A percentile compares a stretch with the other conserved stretches of the same genome.
These are phyloP conservation scores for Pogonognathellus flavescens DNA, from an alignment of 1,140 invertebrate genomes.

Conservation along the genomic window DNA sequence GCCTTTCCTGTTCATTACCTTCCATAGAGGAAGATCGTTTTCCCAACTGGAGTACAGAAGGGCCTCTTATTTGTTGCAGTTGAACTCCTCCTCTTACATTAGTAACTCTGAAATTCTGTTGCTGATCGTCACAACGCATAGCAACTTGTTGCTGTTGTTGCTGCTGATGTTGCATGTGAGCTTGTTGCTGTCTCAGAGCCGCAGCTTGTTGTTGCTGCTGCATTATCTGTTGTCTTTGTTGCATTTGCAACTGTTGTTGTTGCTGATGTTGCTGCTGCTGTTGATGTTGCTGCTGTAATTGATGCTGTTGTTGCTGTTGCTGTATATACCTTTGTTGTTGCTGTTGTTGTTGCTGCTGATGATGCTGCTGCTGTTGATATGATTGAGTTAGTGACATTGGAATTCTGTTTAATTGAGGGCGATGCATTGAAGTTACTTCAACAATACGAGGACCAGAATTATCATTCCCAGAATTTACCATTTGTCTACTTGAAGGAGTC, in stretches of 20 bases:
- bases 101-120: neutral
- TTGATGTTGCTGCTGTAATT: constrained; percentile 53
- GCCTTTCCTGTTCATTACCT: neutral
- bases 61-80: neutral
- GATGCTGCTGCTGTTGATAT: constrained; percentile 51
- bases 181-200: constrained; percentile 18
- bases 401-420: neutral
- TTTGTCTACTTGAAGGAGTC: neutral
- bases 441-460: constrained; percentile 34
- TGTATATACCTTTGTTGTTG: constrained; percentile 42
- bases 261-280: constrained; percentile 49
- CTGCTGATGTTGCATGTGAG: neutral
- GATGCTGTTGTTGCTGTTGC: constrained; percentile 59
- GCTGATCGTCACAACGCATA: constrained; percentile 15
- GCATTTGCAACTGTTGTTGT: constrained; percentile 37
- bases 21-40: constrained; percentile 36
- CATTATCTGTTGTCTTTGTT: constrained; percentile 5
- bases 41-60: constrained; percentile 9
- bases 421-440: constrained; percentile 18
- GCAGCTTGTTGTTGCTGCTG: constrained; percentile 47
- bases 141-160: constrained; percentile 53
- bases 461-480: neutral
- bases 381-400: neutral
- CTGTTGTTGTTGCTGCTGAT: constrained; percentile 43
- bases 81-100: constrained; percentile 26